These are phyloP conservation scores for Ornithoptera priamus DNA, from an alignment of 2,888 invertebrate genomes.

Conservation along the genomic window DNA sequence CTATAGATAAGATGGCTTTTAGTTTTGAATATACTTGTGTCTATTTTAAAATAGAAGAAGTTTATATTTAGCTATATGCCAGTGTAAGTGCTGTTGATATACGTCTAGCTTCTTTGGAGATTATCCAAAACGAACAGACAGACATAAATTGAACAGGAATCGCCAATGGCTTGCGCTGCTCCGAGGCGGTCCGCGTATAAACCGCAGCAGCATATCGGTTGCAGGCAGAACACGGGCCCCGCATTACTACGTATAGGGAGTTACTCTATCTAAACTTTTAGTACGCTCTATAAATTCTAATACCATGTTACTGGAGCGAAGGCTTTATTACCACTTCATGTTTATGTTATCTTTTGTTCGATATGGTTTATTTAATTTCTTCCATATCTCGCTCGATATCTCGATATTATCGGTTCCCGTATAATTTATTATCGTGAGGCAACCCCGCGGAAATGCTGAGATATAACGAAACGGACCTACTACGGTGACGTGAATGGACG, in stretches of 20 bases:
- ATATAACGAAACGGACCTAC: slow-evolving; percentile 13
- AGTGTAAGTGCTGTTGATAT: no score
- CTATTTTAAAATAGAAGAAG: no score
- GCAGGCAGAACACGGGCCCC: slow-evolving; percentile 57
- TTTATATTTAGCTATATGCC: no score
- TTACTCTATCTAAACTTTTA: slow-evolving; percentile 52
- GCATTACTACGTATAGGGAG: slow-evolving; percentile 57
- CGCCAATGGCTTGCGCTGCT: slow-evolving; percentile 39
- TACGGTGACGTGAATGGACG: slow-evolving; percentile 1
- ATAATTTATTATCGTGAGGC: slow-evolving; percentile 24
- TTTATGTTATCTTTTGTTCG: slow-evolving; percentile 43
- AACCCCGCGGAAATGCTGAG: slow-evolving; percentile 14
- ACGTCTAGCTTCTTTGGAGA: no score
- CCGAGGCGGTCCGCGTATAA: slow-evolving; percentile 58
- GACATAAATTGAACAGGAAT: slow-evolving; percentile 8
- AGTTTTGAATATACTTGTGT: no score
- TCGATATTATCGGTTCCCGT: slow-evolving; percentile 28
- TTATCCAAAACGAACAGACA: no score
- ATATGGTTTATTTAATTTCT: slow-evolving; percentile 39
- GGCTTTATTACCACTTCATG: slow-evolving; percentile 58
- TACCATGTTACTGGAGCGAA: slow-evolving; percentile 51
- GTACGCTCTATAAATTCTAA: slow-evolving; percentile 57
- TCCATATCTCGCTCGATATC: slow-evolving; percentile 25
- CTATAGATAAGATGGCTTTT: no score
- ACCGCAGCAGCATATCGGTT: slow-evolving; percentile 71